A percentile compares a stretch with the other conserved stretches of the same genome.
phyloP scores from a whole-genome alignment of 2,888 invertebrate genomes.

The Rhodophaea formosa region DNA sequence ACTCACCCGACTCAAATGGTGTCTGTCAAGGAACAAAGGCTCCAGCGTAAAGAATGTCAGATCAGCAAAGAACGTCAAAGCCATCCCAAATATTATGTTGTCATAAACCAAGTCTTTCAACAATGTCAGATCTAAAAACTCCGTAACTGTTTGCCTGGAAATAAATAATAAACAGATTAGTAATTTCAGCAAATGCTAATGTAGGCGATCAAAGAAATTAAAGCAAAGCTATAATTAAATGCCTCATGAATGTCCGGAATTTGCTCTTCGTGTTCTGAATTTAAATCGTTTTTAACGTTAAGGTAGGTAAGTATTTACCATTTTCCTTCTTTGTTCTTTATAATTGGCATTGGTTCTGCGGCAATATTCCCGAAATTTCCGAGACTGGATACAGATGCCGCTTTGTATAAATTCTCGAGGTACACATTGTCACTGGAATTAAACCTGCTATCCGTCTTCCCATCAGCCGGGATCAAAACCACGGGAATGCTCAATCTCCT shows the following conservation, averaged over 20 bases:
- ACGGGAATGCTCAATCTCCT: constrained; percentile 71
- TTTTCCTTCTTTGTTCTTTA: constrained; percentile 75
- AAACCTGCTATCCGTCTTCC: constrained; percentile 60
- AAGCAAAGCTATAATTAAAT: no score
- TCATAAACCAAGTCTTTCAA: constrained; percentile 84
- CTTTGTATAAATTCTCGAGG: constrained; percentile 70
- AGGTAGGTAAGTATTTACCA: constrained; percentile 51
- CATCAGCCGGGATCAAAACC: constrained; percentile 61
- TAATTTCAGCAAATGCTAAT: background rate
- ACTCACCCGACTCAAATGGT: constrained; percentile 72
- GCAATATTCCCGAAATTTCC: constrained; percentile 69
- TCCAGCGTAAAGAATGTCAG: constrained; percentile 86
- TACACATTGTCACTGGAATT: constrained; percentile 69
- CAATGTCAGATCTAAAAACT: constrained; percentile 82
- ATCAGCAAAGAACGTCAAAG: constrained; percentile 85
- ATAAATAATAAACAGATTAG: constrained; percentile 19
- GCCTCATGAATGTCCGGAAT: no score
- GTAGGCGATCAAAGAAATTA: no score
- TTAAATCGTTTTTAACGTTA: no score
- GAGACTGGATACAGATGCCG: constrained; percentile 70
- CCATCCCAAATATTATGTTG: constrained; percentile 86
- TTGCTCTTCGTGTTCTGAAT: no score
- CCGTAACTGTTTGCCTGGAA: constrained; percentile 79
- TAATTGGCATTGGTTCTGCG: constrained; percentile 71
- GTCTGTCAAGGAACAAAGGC: constrained; percentile 82